A percentile compares a stretch with the other conserved stretches of the same genome.
phyloP scores from a whole-genome alignment of 1,140 invertebrate species.

The Aphelenchoides avenae region DNA sequence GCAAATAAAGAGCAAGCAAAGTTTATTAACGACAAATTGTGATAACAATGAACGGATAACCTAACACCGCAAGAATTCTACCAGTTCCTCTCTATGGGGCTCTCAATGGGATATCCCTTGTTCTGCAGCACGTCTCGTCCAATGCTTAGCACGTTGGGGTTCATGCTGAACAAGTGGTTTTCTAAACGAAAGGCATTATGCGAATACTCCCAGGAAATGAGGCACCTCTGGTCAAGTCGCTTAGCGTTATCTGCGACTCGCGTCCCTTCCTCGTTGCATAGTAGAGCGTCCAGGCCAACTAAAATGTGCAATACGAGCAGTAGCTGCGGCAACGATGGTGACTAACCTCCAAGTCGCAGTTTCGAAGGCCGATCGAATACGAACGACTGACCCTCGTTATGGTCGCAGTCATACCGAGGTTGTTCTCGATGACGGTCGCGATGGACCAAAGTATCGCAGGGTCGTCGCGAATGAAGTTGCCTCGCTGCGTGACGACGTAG shows the following conservation, averaged over 20 bases:
- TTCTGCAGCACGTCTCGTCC: constrained; percentile 46
- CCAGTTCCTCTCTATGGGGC: constrained; percentile 54
- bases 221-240: constrained; percentile 23
- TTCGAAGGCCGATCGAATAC: constrained; percentile 53
- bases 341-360: constrained; percentile 39
- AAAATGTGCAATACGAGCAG: constrained; percentile 1
- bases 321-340: no score
- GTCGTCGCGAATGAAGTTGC: constrained; percentile 44
- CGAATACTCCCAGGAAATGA: not conserved
- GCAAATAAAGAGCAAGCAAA: no score
- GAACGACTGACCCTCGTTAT: constrained; percentile 54
- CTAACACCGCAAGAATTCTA: no score
- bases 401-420: constrained; percentile 42
- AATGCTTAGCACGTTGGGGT: constrained; percentile 41
- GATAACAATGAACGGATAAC: no score
- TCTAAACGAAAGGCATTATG: constrained; percentile 7
- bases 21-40: no score
- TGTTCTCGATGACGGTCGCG: constrained; percentile 41
- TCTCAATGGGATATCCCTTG: constrained; percentile 53
- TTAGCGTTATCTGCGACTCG: constrained; percentile 30
- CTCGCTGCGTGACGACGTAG: constrained; percentile 35
- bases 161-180: constrained; percentile 20
- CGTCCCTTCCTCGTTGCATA: constrained; percentile 33
- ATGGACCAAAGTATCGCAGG: constrained; percentile 29
- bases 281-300: constrained; percentile 46